Percentiles rank a stretch among this genome's conserved stretches.
These are phyloP conservation scores for Charanyca ferruginea DNA, from an alignment of 2,888 invertebrate genomes.

Conservation along the genomic window DNA sequence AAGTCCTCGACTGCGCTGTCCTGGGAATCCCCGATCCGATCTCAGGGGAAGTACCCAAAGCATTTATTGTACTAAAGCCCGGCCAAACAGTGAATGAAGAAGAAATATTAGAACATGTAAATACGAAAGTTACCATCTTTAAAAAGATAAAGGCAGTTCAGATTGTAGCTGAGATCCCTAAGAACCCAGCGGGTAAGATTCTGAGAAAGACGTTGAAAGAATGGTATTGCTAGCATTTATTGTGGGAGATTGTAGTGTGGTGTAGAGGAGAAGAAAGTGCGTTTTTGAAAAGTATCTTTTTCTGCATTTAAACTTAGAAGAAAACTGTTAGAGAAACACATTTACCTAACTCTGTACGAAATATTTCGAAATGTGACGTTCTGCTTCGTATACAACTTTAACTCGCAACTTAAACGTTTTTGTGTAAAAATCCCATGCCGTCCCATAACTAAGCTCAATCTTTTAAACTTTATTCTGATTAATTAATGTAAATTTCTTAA, in stretches of 20 bases:
- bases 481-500: too few species aligned
- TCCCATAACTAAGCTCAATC: too few species aligned
- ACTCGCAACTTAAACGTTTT: too few species aligned
- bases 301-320: slow-evolving; percentile 41
- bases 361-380: too few species aligned
- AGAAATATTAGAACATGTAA: slow-evolving; percentile 92
- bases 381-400: too few species aligned
- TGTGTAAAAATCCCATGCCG: too few species aligned
- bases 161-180: slow-evolving; percentile 93
- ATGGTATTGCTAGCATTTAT: slow-evolving; percentile 72
- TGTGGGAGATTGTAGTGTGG: neutral
- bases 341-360: neutral
- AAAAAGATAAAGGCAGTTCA: slow-evolving; percentile 93
- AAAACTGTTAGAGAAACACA: neutral
- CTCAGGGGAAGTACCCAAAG: slow-evolving; percentile 95
- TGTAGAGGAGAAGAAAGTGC: slow-evolving; percentile 13
- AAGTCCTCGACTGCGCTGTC: slow-evolving; percentile 95
- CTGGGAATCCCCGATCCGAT: slow-evolving; percentile 94
- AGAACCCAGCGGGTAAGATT: slow-evolving; percentile 95
- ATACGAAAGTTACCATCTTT: slow-evolving; percentile 93
- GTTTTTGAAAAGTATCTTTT: slow-evolving; percentile 10
- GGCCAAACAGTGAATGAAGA: slow-evolving; percentile 84
- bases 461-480: too few species aligned
- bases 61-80: slow-evolving; percentile 92
- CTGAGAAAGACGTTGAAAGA: slow-evolving; percentile 92